Evolutionary conservation across 2,113 vertebrate species (phyloP), one percentile per base, ranked within the genome.

Genomic region (Elaphurus davidianus): DNA sequence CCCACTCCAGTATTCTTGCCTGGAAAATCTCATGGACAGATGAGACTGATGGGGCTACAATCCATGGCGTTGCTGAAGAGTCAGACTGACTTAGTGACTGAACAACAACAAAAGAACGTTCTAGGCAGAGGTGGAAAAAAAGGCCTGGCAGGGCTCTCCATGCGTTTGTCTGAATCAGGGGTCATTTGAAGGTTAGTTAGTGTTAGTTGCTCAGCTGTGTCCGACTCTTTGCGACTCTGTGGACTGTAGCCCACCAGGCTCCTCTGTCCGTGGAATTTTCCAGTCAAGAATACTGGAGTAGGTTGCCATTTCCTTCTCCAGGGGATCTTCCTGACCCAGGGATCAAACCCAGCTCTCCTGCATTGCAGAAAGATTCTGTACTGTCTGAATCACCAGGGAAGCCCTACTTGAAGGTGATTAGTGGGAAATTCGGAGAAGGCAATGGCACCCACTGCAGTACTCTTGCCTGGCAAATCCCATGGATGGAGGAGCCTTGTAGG

Each of bases 181-280:
- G 87, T 91, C 57, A 64, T 96, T 83, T 94, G 78, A 88, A 97
- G 67, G 74, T 92, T 71, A 71, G n/a, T 71, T 71, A 71, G n/a
- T 21, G 33, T 36, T 71, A 71, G 67, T 40, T 23, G 67, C 36
- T 40, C n/a, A 71, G n/a, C 12, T 23, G 19, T 40, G n/a, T 71
- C 67, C 5, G 36, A 40, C 67, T 71, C 19, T 71, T 71, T 6
- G 19, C 0, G 5, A 71, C 10, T 3, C 10, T 23, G 1, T 40
- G 64, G 64, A 21, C 64, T 71, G n/a, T 36, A 36, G 64, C n/a
- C n/a, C 19, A 23, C n/a, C 10, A 71, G n/a, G 10, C 67, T 71
- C 67, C 36, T 71, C 67, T 71, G 67, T 40, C n/a, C 67, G 40
- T 23, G 19, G 19, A 3, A 12, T 71, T 40, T 19, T 40, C 2